Percentiles rank a stretch among this genome's conserved stretches.
phyloP scores from a whole-genome alignment of 2,888 invertebrate species.

The Neoscelio sp. region DNA sequence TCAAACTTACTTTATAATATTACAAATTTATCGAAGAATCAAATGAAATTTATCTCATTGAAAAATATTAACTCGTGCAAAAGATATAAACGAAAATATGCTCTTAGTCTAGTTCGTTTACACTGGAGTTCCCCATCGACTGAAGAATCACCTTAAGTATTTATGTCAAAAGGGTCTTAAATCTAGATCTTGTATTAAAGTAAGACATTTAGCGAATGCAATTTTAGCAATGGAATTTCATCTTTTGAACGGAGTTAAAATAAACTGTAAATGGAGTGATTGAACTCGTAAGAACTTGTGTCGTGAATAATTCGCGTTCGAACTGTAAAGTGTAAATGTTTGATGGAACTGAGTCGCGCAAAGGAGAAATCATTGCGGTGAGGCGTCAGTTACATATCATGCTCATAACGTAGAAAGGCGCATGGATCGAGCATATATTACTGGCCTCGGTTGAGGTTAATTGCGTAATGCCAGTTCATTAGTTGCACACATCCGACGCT shows the following conservation, averaged over 20 bases:
- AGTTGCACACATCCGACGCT: constrained; percentile 75
- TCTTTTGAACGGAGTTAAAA: neutral
- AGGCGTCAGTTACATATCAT: constrained; percentile 60
- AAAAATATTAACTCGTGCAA: too few relatives aligned
- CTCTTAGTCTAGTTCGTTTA: too few relatives aligned
- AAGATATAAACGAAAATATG: too few relatives aligned
- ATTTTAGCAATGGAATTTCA: neutral
- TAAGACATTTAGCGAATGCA: neutral
- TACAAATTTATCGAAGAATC: too few relatives aligned
- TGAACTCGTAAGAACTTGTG: neutral
- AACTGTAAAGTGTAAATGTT: constrained; percentile 27
- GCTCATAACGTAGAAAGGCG: constrained; percentile 68
- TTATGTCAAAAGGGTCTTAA: too few relatives aligned
- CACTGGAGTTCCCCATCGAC: too few relatives aligned
- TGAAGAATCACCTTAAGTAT: too few relatives aligned
- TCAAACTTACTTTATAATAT: too few relatives aligned
- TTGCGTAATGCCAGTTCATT: constrained; percentile 81
- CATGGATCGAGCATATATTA: constrained; percentile 75
- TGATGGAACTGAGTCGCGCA: constrained; percentile 40
- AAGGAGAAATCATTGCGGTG: constrained; percentile 60
- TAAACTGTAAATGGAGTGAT: neutral
- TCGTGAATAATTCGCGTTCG: neutral
- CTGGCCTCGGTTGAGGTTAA: constrained; percentile 77
- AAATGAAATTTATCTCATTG: too few relatives aligned
- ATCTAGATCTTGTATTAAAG: too few relatives aligned